Percentiles rank a stretch among this genome's conserved stretches.
Conservation (phyloP, 2,888 invertebrate species). For the Aethes cnicana region DNA sequence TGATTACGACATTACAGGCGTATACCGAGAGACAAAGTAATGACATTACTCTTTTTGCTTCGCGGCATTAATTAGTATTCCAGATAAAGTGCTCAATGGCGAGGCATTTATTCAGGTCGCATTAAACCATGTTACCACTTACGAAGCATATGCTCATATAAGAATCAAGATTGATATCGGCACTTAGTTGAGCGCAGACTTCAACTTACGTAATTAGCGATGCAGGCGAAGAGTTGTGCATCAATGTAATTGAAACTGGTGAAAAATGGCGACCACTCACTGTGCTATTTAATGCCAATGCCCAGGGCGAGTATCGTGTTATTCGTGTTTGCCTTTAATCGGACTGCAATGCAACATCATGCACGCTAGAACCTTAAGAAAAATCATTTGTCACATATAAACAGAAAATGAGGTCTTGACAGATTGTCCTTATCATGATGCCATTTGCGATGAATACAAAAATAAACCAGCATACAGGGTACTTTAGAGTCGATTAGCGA, state of each 20-base stretch:
- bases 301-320: conserved; percentile 40
- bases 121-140: conserved; percentile 26
- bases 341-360: conserved; percentile 7
- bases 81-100: conserved; percentile 14
- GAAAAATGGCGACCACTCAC: conserved; percentile 69
- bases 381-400: conserved; percentile 9
- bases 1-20: conserved; percentile 12
- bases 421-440: conserved; percentile 16
- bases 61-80: conserved; percentile 10
- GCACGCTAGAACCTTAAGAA: conserved; percentile 10
- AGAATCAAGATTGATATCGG: conserved; percentile 62
- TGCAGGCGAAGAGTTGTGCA: conserved; percentile 42
- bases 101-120: conserved; percentile 18
- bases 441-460: too few species aligned
- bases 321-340: conserved; percentile 34
- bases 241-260: conserved; percentile 60
- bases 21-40: conserved; percentile 11
- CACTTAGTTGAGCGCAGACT: conserved; percentile 62
- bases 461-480: too few species aligned
- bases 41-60: conserved; percentile 13
- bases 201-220: conserved; percentile 70
- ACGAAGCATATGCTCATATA: conserved; percentile 45
- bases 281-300: conserved; percentile 54
- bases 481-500: too few species aligned
- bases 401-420: conserved; percentile 22